phyloP scores from a whole-genome alignment of 2,888 invertebrate species.

The Tethea ocularis region DNA sequence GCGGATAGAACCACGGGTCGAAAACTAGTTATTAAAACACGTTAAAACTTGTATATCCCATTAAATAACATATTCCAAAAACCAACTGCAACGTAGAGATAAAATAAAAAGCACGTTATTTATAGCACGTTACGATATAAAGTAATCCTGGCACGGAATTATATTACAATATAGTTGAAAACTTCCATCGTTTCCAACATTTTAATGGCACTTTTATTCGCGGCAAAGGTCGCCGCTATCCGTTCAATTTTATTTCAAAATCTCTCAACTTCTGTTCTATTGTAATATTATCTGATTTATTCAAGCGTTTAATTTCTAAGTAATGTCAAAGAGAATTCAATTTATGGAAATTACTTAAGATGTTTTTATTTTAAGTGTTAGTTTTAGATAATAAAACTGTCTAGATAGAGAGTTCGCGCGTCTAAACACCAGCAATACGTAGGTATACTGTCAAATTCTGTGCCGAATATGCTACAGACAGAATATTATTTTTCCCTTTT shows the following conservation, averaged over 20 bases:
- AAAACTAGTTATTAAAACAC: too few relatives aligned
- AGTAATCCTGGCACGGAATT: conserved; percentile 23
- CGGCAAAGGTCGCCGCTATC: conserved; percentile 19
- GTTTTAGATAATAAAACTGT: too few relatives aligned
- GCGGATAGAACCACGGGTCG: too few relatives aligned
- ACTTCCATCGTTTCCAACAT: conserved; percentile 29
- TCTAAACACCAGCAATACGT: too few relatives aligned
- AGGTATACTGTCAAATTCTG: too few relatives aligned
- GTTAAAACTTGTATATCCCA: too few relatives aligned
- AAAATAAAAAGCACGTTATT: conserved; percentile 16
- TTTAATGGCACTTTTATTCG: conserved; percentile 41
- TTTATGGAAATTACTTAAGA: too few relatives aligned
- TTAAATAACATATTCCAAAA: not conserved
- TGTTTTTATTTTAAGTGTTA: too few relatives aligned
- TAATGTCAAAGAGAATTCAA: too few relatives aligned
- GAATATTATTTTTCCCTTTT: too few relatives aligned
- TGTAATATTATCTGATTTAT: not conserved
- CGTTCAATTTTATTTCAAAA: conserved; percentile 21
- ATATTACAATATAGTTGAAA: conserved; percentile 31
- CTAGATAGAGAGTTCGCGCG: too few relatives aligned
- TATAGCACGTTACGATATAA: not conserved
- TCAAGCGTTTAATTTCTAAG: not conserved
- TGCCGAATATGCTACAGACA: too few relatives aligned
- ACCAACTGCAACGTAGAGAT: not conserved
- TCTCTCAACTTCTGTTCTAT: not conserved